Percentiles rank a stretch among this genome's conserved stretches.
Conservation (phyloP, 2,888 invertebrate species). For the Harpalus rubripes region DNA sequence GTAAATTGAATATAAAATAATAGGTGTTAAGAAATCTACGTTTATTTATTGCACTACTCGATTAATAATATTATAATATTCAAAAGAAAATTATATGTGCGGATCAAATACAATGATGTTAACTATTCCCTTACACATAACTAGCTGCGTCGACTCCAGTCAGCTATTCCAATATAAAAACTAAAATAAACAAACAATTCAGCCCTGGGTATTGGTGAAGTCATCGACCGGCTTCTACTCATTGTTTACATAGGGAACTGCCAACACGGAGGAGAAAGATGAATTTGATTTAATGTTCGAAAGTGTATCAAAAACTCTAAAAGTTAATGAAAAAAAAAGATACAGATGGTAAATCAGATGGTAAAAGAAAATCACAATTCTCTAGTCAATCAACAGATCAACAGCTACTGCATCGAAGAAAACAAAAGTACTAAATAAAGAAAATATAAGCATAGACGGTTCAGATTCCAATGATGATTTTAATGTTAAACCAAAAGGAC, state of each 20-base stretch:
- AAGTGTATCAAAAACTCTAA: slow-evolving; percentile 79
- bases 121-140: too few relatives aligned
- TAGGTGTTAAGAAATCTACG: too few relatives aligned
- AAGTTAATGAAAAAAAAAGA: slow-evolving; percentile 76
- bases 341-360: slow-evolving; percentile 75
- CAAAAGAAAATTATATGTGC: too few relatives aligned
- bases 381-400: not conserved
- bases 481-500: not conserved
- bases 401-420: not conserved
- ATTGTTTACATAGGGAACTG: too few relatives aligned
- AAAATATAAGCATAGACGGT: not conserved
- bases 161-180: too few relatives aligned
- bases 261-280: slow-evolving; percentile 79
- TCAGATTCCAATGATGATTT: not conserved
- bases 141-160: too few relatives aligned
- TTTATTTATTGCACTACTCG: too few relatives aligned
- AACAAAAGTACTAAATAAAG: not conserved
- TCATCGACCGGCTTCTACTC: too few relatives aligned
- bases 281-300: slow-evolving; percentile 83
- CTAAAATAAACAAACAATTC: too few relatives aligned
- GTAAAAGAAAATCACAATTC: slow-evolving; percentile 87
- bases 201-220: too few relatives aligned
- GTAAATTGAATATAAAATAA: not conserved
- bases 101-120: too few relatives aligned
- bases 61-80: too few relatives aligned